Base-by-base conservation (phyloP, 2,888 invertebrate species). In the Helleia helle region DNA sequence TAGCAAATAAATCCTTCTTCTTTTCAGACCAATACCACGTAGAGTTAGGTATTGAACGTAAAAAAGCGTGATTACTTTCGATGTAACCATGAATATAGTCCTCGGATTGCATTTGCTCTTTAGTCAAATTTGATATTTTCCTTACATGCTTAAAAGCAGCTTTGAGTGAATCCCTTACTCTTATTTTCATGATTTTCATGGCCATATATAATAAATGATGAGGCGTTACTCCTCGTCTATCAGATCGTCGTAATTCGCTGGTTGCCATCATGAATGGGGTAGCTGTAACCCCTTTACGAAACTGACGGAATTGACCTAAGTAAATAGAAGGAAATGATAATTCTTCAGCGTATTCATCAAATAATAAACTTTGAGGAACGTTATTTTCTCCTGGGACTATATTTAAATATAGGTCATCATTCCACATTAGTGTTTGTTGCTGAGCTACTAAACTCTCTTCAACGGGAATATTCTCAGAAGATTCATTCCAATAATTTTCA, bases 311-410 rank as follows among this genome's bases (percentile, higher is more conserved):
- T 36, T 67, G 28, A 3, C 72, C 72, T 14, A 42, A 55, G 55
- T 75, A 76, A 50, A 73, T 72, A 4, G 55, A 5, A 2, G 71
- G 72, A 52, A 74, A 72, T 2, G 71, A 69, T 11, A 73, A 38
- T 41, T 73, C 71, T 61, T 71, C 71, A 6, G 66, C 66, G 55
- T 70, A 62, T n/a, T n/a, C n/a, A n/a, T n/a, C n/a, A n/a, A n/a
- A n/a, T n/a, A n/a, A n/a, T n/a, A n/a, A n/a, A n/a, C n/a, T n/a
- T n/a, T n/a, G n/a, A n/a, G n/a, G n/a, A n/a, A n/a, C n/a, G n/a
- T n/a, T n/a, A n/a, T n/a, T n/a, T n/a, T n/a, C n/a, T 54, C 59
- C 62, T 50, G 56, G 58, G 48, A 59, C 58, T 43, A 62, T 56
- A 8, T 56, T 9, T 26, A 62, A 50, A 40, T 46, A 62, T 52